Percentiles rank a stretch among this genome's conserved stretches.
These are phyloP conservation scores for Diarsia rubi DNA, from an alignment of 2,888 invertebrate species.

Conservation along the genomic window DNA sequence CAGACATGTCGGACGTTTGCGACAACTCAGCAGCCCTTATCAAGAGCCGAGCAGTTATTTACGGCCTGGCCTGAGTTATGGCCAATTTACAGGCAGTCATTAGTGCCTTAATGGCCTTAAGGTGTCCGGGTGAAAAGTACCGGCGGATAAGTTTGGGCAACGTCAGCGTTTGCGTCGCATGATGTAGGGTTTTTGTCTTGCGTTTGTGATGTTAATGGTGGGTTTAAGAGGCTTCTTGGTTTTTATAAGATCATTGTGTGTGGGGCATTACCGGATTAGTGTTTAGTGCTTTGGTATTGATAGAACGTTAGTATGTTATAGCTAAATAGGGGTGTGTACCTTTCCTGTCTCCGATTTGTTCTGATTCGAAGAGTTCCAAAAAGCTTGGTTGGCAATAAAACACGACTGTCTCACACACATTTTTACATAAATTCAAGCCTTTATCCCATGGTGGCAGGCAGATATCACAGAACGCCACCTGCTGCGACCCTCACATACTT, in stretches of 20 bases:
- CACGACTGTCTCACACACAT: neutral
- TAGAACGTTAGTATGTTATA: neutral
- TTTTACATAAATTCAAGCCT: no score
- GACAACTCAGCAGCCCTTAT: conserved; percentile 90
- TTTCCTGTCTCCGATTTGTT: neutral
- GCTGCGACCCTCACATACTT: no score
- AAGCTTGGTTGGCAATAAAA: neutral
- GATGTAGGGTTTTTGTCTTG: conserved; percentile 72
- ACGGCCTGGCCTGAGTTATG: conserved; percentile 88
- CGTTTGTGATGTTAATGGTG: conserved; percentile 66
- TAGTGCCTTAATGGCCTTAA: conserved; percentile 89
- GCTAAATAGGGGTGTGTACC: neutral
- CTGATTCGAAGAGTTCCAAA: conserved; percentile 5
- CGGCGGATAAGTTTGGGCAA: conserved; percentile 81
- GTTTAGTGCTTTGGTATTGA: conserved; percentile 23
- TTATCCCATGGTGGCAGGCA: no score
- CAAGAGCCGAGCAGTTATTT: conserved; percentile 87
- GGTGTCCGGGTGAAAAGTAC: conserved; percentile 88
- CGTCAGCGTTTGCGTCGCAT: conserved; percentile 80
- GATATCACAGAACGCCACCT: no score
- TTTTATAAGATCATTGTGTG: conserved; percentile 60
- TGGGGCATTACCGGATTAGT: neutral
- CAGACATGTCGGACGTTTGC: conserved; percentile 85
- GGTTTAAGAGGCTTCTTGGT: conserved; percentile 54
- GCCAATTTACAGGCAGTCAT: conserved; percentile 91